These are phyloP conservation scores for Sycobia sp. DNA, from an alignment of 1,140 invertebrate species.

Conservation along the genomic window DNA sequence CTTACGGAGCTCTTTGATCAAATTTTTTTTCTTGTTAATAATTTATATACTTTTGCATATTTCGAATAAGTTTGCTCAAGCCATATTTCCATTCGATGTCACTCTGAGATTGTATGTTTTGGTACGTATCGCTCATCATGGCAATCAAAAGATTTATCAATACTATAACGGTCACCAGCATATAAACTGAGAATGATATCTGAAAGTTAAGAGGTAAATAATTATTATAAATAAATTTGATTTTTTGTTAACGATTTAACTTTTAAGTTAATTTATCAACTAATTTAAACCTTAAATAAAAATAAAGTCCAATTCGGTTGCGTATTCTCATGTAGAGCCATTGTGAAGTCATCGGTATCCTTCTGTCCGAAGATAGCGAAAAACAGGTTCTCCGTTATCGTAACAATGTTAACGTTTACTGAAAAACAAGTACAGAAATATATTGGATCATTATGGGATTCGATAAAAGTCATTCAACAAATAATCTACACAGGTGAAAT, in stretches of 20 bases:
- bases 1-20: background rate
- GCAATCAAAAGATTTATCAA: conserved; percentile 99
- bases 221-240: background rate
- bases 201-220: conserved; percentile 37
- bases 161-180: conserved; percentile 97
- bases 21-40: conserved; percentile 1
- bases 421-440: conserved; percentile 62
- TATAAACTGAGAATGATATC: conserved; percentile 72
- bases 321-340: conserved; percentile 49
- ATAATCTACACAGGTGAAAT: conserved; percentile 22
- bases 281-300: conserved; percentile 74
- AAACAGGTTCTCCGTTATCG: conserved; percentile 96
- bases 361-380: conserved; percentile 98
- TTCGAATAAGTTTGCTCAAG: conserved; percentile 96
- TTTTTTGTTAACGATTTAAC: too few species aligned
- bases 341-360: conserved; percentile 78
- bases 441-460: background rate
- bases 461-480: background rate
- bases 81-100: conserved; percentile 99
- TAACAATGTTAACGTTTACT: conserved; percentile 85
- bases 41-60: conserved; percentile 79
- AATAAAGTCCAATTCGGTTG: conserved; percentile 79
- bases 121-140: conserved; percentile 99
- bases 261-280: too few species aligned
- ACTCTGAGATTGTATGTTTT: conserved; percentile 97